phyloP scores from a whole-genome alignment of 1,140 invertebrate species.

The Stenopsyche tienmushanensis region DNA sequence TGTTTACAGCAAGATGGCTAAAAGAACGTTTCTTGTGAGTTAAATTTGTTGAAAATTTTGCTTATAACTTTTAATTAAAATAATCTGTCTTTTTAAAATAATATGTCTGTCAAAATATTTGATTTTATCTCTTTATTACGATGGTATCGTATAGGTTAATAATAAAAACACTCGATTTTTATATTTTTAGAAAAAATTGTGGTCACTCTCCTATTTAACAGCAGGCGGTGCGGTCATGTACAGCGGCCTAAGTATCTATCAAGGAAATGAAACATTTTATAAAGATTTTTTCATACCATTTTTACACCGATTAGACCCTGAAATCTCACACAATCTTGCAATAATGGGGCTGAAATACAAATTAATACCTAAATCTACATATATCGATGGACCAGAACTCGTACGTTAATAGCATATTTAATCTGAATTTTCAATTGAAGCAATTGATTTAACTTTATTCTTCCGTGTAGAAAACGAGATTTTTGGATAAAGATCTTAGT shows the following conservation, averaged over 20 bases:
- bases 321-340: conserved; percentile 77
- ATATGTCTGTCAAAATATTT: too few species aligned
- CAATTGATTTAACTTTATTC: conserved; percentile 15
- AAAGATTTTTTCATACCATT: conserved; percentile 70
- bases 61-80: too few species aligned
- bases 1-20: too few species aligned
- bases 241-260: conserved; percentile 63
- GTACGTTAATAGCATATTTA: conserved; percentile 52
- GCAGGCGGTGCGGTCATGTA: conserved; percentile 63
- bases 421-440: conserved; percentile 36
- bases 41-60: too few species aligned
- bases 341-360: conserved; percentile 74
- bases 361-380: conserved; percentile 62
- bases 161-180: too few species aligned
- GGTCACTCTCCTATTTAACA: conserved; percentile 56
- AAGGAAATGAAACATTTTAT: conserved; percentile 78
- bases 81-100: too few species aligned
- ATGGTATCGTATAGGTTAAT: too few species aligned
- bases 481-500: conserved; percentile 72
- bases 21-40: too few species aligned
- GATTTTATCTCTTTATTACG: too few species aligned
- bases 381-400: conserved; percentile 62
- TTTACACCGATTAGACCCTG: conserved; percentile 67
- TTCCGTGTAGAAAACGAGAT: conserved; percentile 60
- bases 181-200: conserved; percentile 59